A percentile compares a stretch with the other conserved stretches of the same genome.
These are phyloP conservation scores for Odiellus spinosus DNA, from an alignment of 2,888 invertebrate genomes.

Conservation along the genomic window DNA sequence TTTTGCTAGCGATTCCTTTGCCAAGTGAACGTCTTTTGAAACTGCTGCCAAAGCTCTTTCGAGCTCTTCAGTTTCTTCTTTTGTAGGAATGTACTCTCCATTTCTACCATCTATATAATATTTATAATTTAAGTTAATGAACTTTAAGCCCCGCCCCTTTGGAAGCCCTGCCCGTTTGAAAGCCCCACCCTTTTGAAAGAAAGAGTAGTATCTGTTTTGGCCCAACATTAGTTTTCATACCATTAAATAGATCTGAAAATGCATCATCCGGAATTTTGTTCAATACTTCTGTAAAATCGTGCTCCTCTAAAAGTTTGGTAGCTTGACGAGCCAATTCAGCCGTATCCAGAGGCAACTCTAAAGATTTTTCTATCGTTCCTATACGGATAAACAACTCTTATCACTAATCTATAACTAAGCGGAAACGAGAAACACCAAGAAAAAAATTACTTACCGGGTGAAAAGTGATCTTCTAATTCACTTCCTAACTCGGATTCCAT, in stretches of 20 bases:
- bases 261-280: conserved; percentile 63
- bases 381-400: conserved; percentile 5
- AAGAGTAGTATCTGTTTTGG: too few species aligned
- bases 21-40: conserved; percentile 33
- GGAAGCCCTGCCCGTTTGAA: too few species aligned
- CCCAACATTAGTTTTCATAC: conserved; percentile 20
- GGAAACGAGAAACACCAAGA: neutral
- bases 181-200: too few species aligned
- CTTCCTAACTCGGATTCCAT: conserved; percentile 20
- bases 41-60: conserved; percentile 68
- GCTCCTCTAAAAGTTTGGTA: conserved; percentile 44
- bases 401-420: neutral
- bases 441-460: conserved; percentile 20
- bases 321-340: conserved; percentile 50
- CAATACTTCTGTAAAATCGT: conserved; percentile 56
- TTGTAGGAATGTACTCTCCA: conserved; percentile 51
- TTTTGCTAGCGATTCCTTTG: conserved; percentile 17
- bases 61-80: conserved; percentile 72
- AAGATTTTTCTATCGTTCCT: conserved; percentile 26
- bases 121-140: too few species aligned
- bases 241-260: conserved; percentile 64
- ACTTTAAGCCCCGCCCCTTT: too few species aligned
- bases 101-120: conserved; percentile 43
- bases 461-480: conserved; percentile 21
- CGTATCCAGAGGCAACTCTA: conserved; percentile 41